Conservation (phyloP, 2,797 vertebrate species). For the Phalanger gymnotis region DNA sequence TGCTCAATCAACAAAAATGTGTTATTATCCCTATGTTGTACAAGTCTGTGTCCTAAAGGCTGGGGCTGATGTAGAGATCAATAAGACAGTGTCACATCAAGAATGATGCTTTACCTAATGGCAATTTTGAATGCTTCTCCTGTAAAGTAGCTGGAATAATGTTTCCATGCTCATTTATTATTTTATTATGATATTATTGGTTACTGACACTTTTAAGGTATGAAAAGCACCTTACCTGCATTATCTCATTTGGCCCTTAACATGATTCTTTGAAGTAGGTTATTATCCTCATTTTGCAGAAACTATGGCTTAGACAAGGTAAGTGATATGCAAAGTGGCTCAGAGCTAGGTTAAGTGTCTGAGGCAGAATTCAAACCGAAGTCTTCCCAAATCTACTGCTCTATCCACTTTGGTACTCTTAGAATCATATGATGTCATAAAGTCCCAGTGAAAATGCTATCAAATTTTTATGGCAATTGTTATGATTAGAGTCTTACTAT, state of each 20-base stretch:
- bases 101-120: background rate
- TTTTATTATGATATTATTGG: background rate
- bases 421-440: constrained; percentile 47
- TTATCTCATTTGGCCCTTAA: background rate
- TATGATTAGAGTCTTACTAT: constrained; percentile 73
- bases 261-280: background rate
- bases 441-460: constrained; percentile 68
- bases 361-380: background rate
- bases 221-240: background rate
- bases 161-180: constrained; percentile 37
- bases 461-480: constrained; percentile 70
- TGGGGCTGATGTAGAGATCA: background rate
- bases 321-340: background rate
- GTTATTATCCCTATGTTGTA: background rate
- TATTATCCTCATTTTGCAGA: background rate
- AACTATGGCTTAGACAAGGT: background rate
- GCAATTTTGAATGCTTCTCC: constrained; percentile 43
- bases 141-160: constrained; percentile 38
- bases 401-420: background rate
- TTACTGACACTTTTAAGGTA: background rate
- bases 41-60: background rate
- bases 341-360: background rate
- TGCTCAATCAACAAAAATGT: background rate
- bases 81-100: background rate
- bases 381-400: background rate